A percentile compares a stretch with the other conserved stretches of the same genome.
Conservation (phyloP, 2,113 vertebrate genomes). For the Hydrochoerus hydrochaeris region DNA sequence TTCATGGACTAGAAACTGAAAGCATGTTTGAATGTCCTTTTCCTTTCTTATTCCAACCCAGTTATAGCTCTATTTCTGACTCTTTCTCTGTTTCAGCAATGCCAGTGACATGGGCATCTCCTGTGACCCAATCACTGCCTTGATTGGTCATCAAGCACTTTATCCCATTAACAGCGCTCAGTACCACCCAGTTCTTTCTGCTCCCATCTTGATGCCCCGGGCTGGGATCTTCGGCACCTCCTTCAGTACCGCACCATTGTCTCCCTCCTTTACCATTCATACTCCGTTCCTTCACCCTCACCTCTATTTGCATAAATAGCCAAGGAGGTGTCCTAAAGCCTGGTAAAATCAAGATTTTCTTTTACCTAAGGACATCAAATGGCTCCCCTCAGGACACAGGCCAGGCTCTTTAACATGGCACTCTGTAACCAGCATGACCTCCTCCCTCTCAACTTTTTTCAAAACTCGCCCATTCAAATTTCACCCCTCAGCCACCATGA, state of each 20-base stretch:
- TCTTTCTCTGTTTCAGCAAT: not conserved
- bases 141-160: not conserved
- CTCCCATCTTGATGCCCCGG: accelerated
- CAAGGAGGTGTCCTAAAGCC: not conserved
- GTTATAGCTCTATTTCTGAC: not conserved
- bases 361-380: not conserved
- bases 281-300: not conserved
- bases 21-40: not conserved
- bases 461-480: not conserved
- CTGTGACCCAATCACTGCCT: not conserved
- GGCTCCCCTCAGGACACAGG: not conserved
- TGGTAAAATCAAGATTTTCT: not conserved
- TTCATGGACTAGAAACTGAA: not conserved
- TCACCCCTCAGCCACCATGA: not conserved
- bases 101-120: not conserved
- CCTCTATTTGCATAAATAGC: not conserved
- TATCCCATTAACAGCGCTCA: not conserved
- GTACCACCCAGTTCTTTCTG: not conserved
- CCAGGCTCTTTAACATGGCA: not conserved
- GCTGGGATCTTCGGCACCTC: not conserved
- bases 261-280: not conserved
- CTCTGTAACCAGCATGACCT: not conserved
- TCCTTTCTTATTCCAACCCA: not conserved
- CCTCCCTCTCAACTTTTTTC: not conserved
- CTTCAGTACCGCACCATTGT: not conserved